Conservation (phyloP, 2,797 vertebrate genomes). For the Sebastes kiyomatsui region DNA sequence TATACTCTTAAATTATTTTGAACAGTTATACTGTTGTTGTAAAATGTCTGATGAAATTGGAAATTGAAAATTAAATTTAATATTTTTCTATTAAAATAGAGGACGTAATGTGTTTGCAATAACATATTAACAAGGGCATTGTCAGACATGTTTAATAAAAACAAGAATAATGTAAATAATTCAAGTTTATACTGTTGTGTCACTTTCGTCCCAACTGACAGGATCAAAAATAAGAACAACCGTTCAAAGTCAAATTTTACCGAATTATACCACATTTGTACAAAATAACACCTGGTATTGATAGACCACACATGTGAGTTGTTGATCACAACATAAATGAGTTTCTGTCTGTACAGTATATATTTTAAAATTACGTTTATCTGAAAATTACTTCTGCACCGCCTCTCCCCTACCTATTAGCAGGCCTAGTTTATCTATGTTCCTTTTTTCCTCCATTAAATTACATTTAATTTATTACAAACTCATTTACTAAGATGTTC, state of each 20-base stretch:
- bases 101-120: background rate
- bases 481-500: background rate
- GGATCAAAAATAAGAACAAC: background rate
- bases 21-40: background rate
- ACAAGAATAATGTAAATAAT: background rate
- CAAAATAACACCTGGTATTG: accelerated
- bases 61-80: background rate
- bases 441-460: background rate
- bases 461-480: background rate
- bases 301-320: background rate
- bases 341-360: background rate
- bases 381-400: background rate
- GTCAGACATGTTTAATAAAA: background rate
- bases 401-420: background rate
- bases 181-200: background rate
- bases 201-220: background rate
- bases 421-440: background rate
- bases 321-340: background rate
- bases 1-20: no score
- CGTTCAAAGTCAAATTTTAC: background rate
- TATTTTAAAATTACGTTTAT: accelerated
- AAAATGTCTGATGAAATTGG: background rate
- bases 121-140: background rate
- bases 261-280: background rate
- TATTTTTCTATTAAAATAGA: no score